Conservation (phyloP, 2,797 vertebrate genomes). For the Myotis myotis region DNA sequence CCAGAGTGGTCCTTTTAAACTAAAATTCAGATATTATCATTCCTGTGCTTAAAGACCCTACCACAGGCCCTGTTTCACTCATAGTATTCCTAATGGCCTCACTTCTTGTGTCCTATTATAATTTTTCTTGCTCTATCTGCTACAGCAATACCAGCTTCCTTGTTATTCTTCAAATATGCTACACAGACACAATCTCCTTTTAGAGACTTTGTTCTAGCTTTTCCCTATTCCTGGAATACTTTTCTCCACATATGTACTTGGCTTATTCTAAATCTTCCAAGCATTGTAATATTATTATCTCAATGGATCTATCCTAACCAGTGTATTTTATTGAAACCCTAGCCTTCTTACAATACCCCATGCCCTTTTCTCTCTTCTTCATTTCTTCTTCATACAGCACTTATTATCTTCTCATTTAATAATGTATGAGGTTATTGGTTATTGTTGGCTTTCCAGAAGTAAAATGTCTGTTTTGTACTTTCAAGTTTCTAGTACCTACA, state of each 20-base stretch:
- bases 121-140: not conserved
- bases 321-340: not conserved
- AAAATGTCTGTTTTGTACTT: not conserved
- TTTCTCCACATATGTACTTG: not conserved
- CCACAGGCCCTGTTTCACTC: not conserved
- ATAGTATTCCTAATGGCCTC: too few species aligned
- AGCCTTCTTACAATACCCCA: not conserved
- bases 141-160: not conserved
- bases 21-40: not conserved
- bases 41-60: not conserved
- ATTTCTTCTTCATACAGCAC: not conserved
- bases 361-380: not conserved
- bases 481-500: not conserved
- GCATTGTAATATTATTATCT: not conserved
- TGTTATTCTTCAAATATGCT: not conserved
- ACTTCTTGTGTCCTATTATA: not conserved
- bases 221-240: not conserved
- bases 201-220: not conserved
- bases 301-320: not conserved
- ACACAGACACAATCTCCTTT: not conserved
- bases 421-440: not conserved
- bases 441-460: not conserved
- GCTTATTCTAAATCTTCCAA: not conserved
- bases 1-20: not conserved
- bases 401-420: not conserved